Conservation (phyloP, 2,888 invertebrate species). For the Theristus sp. region DNA sequence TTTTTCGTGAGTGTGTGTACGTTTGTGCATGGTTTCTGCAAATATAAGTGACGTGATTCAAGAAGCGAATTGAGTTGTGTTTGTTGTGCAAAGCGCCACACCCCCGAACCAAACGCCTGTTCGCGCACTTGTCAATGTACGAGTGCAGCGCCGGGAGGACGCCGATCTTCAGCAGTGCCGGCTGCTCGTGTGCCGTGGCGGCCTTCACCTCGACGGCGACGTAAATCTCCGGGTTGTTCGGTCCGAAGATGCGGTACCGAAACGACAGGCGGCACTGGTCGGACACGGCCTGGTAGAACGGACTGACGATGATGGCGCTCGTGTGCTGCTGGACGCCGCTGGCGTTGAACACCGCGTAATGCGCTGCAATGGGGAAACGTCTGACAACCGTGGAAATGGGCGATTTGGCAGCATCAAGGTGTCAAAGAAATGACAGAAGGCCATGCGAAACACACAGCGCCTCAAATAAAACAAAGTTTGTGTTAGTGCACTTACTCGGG, state of each 20-base stretch:
- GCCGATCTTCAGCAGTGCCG: neutral
- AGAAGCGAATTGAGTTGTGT: no score
- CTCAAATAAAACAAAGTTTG: no score
- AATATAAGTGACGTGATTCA: no score
- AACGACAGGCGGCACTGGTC: neutral
- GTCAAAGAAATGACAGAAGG: neutral
- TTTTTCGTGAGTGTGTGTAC: no score
- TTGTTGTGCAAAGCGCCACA: no score
- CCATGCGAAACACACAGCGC: no score
- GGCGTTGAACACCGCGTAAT: neutral
- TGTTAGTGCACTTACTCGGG: no score
- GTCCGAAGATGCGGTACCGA: neutral
- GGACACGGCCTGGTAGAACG: neutral
- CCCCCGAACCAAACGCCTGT: no score
- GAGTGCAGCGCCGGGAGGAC: neutral
- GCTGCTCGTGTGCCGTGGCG: neutral
- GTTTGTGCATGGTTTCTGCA: no score
- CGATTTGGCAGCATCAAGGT: no score
- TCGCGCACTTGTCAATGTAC: neutral
- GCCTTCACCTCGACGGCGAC: neutral
- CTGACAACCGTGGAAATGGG: no score
- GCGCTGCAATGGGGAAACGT: no score
- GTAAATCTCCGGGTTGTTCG: neutral
- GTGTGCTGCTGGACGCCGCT: neutral
- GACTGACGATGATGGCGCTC: neutral